phyloP scores from a whole-genome alignment of 2,113 vertebrate genomes.

The Chroicocephalus ridibundus region DNA sequence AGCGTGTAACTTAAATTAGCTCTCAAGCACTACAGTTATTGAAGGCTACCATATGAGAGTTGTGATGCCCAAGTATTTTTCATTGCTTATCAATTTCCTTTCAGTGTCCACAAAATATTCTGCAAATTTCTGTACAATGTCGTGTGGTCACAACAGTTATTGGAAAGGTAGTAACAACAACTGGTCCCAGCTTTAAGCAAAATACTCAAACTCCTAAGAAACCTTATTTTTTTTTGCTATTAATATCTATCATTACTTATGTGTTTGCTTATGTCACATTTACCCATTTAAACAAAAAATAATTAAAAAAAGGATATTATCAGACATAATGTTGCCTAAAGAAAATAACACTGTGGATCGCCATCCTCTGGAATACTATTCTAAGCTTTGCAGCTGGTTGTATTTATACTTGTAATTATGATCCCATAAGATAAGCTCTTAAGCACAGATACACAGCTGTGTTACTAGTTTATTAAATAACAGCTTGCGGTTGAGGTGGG shows the following conservation, averaged over 20 bases:
- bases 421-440: background rate
- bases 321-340: background rate
- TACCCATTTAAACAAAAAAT: background rate
- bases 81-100: background rate
- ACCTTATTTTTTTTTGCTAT: background rate
- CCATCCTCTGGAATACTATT: background rate
- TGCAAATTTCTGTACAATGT: background rate
- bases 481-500: background rate
- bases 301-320: background rate
- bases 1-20: background rate
- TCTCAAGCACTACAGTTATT: background rate
- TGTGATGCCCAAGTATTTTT: background rate
- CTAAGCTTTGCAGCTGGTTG: background rate
- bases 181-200: background rate
- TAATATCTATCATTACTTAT: background rate
- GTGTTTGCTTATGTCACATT: background rate
- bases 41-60: background rate
- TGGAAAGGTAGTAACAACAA: background rate
- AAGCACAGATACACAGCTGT: background rate
- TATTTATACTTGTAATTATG: background rate
- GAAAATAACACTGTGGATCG: background rate
- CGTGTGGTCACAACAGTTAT: accelerated
- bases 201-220: background rate
- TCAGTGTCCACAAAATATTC: background rate
- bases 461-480: background rate